Evolutionary conservation across 2,888 invertebrate species (phyloP).

Genomic region (Microdon myrmicae): DNA sequence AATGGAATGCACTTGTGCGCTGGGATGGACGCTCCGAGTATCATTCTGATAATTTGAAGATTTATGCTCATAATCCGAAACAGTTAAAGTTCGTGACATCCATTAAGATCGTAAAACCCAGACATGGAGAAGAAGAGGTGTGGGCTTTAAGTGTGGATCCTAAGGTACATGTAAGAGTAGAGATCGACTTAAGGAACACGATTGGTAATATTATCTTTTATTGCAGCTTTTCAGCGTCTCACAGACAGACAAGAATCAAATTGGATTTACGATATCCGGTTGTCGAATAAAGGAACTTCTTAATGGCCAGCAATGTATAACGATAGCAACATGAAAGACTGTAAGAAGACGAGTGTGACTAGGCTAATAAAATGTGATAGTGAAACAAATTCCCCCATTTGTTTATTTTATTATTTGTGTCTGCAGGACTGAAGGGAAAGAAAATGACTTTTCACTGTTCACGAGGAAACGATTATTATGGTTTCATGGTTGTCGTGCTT

Average conservation of each 20-base stretch:
- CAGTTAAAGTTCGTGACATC: conserved; percentile 80
- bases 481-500: too few species aligned
- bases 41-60: conserved; percentile 67
- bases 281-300: conserved; percentile 60
- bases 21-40: conserved; percentile 77
- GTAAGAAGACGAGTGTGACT: neutral
- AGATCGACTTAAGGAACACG: neutral
- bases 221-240: conserved; percentile 55
- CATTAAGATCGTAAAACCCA: conserved; percentile 74
- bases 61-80: conserved; percentile 71
- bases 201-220: neutral
- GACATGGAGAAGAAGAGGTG: conserved; percentile 71
- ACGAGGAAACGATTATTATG: too few species aligned
- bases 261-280: conserved; percentile 79
- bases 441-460: too few species aligned
- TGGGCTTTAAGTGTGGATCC: conserved; percentile 72
- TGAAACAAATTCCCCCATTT: conserved; percentile 4
- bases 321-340: conserved; percentile 43
- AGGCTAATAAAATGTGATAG: neutral
- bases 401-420: neutral
- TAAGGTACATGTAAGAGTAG: conserved; percentile 44
- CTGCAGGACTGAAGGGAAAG: too few species aligned
- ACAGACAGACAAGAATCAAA: conserved; percentile 60
- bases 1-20: conserved; percentile 76
- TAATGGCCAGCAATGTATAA: conserved; percentile 58